Evolutionary conservation across 2,888 invertebrate species (phyloP), one percentile per base, ranked within the genome.

Genomic region (Dromius quadrimaculatus): DNA sequence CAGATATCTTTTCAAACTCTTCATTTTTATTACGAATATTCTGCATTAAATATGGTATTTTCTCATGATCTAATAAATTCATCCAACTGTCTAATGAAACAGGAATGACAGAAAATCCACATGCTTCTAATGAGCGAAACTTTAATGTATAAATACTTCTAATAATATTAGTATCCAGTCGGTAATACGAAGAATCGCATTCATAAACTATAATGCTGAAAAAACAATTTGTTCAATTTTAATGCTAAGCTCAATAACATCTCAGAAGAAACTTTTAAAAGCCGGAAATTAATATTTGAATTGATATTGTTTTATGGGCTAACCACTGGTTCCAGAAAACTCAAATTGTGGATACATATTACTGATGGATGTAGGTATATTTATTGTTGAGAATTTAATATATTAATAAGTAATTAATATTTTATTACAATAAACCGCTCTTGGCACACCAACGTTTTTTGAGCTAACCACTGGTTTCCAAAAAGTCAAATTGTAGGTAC

Each of bases 21-120:
- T 82, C 73, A 81, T 84, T 73, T 83, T 84, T 82, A 80, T 84
- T 62, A 81, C 85, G 79, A 80, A 90, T 82, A 79, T 86, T 85
- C 41, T 88, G 83, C 84, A 89, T 86, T 32, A 92, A 79, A 77
- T 87, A 90, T 0, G 88, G 88, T 72, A 88, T 86, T 75, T 86
- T 87, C 79, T 91, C 89, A 75, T 85, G 83, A 41, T 85, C 82
- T 0, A 85, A 83, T 3, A 90, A 79, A 1, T 77, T 77, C 3
- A 81, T 75, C 90, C 90, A 91, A 68, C 83, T 81, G 38, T 76
- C 78, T 9, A 83, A 74, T 76, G 87, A 85, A 54, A 92, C 78
- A 0, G 87, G 82, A 1, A 90, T 84, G 0, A 88, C 83, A 0
- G 82, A 83, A 76, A 84, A 84, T n/a, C 87, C 87, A 70, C 84